A percentile compares a stretch with the other conserved stretches of the same genome.
Conservation (phyloP, 2,888 invertebrate genomes). For the Caenorhabditis virilis region DNA sequence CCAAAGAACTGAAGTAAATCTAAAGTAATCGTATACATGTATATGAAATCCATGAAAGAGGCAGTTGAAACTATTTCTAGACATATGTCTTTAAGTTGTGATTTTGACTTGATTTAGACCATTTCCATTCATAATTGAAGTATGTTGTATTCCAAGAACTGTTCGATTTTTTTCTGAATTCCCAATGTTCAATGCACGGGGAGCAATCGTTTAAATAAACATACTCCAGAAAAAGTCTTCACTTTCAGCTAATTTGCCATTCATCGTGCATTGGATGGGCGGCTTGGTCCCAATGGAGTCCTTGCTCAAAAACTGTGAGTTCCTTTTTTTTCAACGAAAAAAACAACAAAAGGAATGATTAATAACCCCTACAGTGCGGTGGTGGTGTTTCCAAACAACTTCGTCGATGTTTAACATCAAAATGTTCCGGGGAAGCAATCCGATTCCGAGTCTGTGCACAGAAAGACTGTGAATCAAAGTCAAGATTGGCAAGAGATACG, state of each 20-base stretch:
- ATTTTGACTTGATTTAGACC: too few species aligned
- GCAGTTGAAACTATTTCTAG: too few species aligned
- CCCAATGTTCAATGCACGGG: too few species aligned
- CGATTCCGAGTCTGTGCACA: conserved; percentile 53
- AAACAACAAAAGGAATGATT: not conserved
- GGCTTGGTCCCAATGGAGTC: conserved; percentile 55
- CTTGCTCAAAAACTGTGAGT: conserved; percentile 53
- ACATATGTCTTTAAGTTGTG: too few species aligned
- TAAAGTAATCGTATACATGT: too few species aligned
- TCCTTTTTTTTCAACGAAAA: not conserved
- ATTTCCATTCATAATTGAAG: not conserved
- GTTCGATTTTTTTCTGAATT: not conserved
- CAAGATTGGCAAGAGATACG: conserved; percentile 41
- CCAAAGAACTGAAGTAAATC: too few species aligned
- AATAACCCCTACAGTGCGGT: conserved; percentile 52
- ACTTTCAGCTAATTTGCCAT: not conserved
- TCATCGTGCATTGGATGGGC: conserved; percentile 39
- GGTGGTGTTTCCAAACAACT: conserved; percentile 58
- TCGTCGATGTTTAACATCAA: conserved; percentile 58
- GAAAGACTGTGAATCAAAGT: conserved; percentile 42
- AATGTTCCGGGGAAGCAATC: conserved; percentile 53
- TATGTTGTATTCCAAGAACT: not conserved
- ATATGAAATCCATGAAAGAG: too few species aligned
- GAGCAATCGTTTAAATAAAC: too few species aligned
- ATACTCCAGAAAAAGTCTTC: too few species aligned